Base-by-base conservation (phyloP, 2,888 invertebrate species). In the Xestia sexstrigata region DNA sequence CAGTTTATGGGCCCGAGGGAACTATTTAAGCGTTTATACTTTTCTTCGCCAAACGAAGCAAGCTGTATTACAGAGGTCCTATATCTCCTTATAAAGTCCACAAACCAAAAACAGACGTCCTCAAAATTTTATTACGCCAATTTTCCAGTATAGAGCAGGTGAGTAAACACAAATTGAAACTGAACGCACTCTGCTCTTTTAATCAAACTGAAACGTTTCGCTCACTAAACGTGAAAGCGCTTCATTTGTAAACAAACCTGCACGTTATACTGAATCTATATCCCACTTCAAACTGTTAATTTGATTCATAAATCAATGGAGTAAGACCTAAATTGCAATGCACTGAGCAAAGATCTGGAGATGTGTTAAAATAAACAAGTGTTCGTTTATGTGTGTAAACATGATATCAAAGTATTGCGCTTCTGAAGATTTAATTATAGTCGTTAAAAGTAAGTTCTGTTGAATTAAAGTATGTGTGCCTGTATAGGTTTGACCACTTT, bases 131-230 rank as follows among this genome's bases (percentile, higher is more conserved):
- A 52, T 60, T n/a, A 55, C 58, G 23, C 39, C 15, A 60, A 62
- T 20, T 52, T 71, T 47, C 47, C 55, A 60, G 13, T 30, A 26
- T n/a, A n/a, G 73, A 55, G 3, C 55, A 79, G 62, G 58, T 78
- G 60, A 67, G 63, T 74, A 72, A 82, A 83, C 70, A 82, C 65
- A 74, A 76, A 79, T 76, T 67, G 75, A 71, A 83, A 66, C 26
- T 65, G 72, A 82, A 81, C 69, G 77, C 72, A 76, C 80, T 78
- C 74, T 45, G 70, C 71, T 80, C 71, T 81, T 79, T 75, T 83
- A 87, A 87, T 88, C 83, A 84, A 89, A 77, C 42, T 26, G 65
- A 80, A 80, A 69, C 70, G 73, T 70, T 87, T 74, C 68, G 71
- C 69, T 81, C 76, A 67, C 74, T 71, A 75, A 68, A 77, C 74